Percentiles rank a stretch among this genome's conserved stretches.
Evolutionary conservation across 2,113 vertebrate genomes (phyloP).

Genomic region (Argyrosomus japonicus): DNA sequence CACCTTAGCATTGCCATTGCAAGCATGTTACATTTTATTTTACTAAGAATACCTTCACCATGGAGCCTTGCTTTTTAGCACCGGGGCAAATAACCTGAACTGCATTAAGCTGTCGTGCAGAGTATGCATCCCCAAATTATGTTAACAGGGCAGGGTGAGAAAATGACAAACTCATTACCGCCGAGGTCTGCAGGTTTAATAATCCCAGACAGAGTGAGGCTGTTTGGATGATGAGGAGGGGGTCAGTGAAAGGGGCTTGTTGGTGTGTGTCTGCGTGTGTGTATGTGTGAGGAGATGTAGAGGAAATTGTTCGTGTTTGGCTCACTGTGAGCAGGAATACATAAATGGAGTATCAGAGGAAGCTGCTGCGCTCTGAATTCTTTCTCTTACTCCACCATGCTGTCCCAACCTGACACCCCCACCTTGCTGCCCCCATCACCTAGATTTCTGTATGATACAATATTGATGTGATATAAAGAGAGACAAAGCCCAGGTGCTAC

Average conservation of each 20-base stretch:
- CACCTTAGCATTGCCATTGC: no score
- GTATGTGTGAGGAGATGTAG: not conserved
- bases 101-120: not conserved
- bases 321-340: not conserved
- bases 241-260: not conserved
- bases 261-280: not conserved
- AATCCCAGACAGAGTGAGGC: not conserved
- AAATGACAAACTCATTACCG: constrained; percentile 1
- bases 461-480: not conserved
- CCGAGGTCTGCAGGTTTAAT: not conserved
- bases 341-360: not conserved
- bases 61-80: no score
- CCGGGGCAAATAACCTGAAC: not conserved
- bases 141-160: not conserved
- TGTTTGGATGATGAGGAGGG: not conserved
- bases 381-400: not conserved
- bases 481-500: not conserved
- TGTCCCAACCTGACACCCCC: not conserved
- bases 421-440: no score
- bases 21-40: no score
- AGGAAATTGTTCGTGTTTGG: no score
- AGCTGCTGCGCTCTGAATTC: not conserved
- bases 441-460: not conserved
- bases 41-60: no score
- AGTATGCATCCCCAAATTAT: not conserved